Evolutionary conservation across 2,888 invertebrate genomes (phyloP).

Genomic region (Calameuta pallipes): DNA sequence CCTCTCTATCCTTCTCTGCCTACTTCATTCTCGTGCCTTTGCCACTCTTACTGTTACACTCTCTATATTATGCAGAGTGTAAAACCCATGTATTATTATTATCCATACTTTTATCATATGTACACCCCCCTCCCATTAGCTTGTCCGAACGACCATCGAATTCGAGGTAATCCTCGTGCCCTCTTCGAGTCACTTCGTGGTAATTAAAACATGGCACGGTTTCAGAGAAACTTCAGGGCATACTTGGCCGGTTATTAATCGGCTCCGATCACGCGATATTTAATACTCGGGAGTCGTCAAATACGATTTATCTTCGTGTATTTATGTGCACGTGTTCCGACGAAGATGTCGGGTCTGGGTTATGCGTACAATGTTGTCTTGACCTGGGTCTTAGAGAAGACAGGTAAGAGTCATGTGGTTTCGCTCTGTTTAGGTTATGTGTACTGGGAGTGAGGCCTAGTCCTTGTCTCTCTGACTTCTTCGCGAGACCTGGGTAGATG

Average conservation of each 20-base stretch:
- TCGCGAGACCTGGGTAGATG: too few relatives aligned
- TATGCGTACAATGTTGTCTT: too few relatives aligned
- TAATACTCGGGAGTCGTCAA: background rate
- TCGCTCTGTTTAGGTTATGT: too few relatives aligned
- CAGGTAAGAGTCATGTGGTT: too few relatives aligned
- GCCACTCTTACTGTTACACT: background rate
- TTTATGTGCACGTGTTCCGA: background rate
- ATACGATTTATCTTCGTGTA: background rate
- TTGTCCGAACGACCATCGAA: background rate
- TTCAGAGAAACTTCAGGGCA: constrained; percentile 32
- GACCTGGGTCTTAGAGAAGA: too few relatives aligned
- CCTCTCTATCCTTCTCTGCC: background rate
- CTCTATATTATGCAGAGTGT: background rate
- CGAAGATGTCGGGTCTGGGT: too few relatives aligned
- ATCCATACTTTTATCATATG: background rate
- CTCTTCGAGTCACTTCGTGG: constrained; percentile 21
- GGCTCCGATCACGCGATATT: constrained; percentile 51
- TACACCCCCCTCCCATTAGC: background rate
- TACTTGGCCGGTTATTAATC: constrained; percentile 42
- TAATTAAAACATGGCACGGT: constrained; percentile 38
- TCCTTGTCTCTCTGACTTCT: too few relatives aligned
- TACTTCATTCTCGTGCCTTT: background rate
- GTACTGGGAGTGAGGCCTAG: too few relatives aligned
- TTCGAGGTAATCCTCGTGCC: constrained; percentile 1
- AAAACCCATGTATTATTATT: background rate